These are phyloP conservation scores for Lepisosteus osseus DNA, from an alignment of 2,113 vertebrate genomes.

Conservation along the genomic window DNA sequence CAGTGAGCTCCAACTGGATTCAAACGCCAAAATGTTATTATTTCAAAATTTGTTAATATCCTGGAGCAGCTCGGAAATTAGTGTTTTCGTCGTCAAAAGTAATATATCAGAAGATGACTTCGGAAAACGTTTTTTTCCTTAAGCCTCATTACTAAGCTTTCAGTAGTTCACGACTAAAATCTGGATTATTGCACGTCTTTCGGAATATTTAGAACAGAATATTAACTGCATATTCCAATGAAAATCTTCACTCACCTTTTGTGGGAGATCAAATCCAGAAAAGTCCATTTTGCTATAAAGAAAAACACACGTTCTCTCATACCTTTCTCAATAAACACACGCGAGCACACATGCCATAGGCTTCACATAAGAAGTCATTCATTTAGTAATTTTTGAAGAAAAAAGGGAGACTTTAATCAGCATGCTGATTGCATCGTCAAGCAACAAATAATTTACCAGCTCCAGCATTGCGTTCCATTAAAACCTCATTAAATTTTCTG, in stretches of 20 bases:
- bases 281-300: conserved; percentile 63
- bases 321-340: conserved; percentile 10
- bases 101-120: background rate
- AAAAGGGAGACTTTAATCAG: conserved; percentile 75
- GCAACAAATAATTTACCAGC: conserved; percentile 85
- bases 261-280: conserved; percentile 61
- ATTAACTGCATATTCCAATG: conserved; percentile 63
- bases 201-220: conserved; percentile 36
- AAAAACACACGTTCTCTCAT: conserved; percentile 7
- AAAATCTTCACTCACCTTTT: conserved; percentile 75
- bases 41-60: no score
- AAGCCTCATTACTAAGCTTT: no score
- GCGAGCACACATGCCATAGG: background rate
- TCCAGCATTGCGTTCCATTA: conserved; percentile 76
- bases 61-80: no score
- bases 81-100: conserved; percentile 58
- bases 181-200: no score
- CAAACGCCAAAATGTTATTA: no score
- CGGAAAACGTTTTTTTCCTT: background rate
- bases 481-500: conserved; percentile 80
- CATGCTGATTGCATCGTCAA: conserved; percentile 78
- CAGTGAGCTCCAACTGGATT: no score
- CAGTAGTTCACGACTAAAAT: no score
- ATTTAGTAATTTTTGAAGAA: conserved; percentile 40
- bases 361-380: background rate